Conservation (phyloP, 2,797 vertebrate genomes). For the Clarias fuscus region DNA sequence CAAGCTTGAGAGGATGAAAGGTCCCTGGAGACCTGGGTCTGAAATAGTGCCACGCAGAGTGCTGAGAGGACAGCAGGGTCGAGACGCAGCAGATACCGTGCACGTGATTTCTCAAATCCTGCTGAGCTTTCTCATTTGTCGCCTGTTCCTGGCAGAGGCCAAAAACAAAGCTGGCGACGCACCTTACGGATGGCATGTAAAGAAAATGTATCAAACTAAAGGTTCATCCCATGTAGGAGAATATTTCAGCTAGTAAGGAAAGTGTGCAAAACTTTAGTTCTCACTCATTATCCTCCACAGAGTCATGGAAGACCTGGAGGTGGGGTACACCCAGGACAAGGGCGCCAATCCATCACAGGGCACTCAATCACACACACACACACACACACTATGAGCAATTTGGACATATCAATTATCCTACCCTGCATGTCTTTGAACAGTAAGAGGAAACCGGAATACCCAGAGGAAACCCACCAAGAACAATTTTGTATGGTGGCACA, state of each 20-base stretch:
- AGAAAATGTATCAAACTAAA: background rate
- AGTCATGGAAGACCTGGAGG: too few species aligned
- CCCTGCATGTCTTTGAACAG: too few species aligned
- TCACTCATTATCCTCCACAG: too few species aligned
- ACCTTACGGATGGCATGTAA: constrained; percentile 13
- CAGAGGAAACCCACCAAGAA: too few species aligned
- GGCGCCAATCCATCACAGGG: too few species aligned
- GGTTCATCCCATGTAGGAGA: background rate
- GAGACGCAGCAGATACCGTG: constrained; percentile 44
- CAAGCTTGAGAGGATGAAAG: constrained; percentile 40
- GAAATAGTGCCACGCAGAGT: constrained; percentile 46
- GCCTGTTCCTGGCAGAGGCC: constrained; percentile 39
- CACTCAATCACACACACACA: too few species aligned
- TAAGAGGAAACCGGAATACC: too few species aligned
- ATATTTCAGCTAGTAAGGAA: background rate
- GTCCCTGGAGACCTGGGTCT: constrained; percentile 50
- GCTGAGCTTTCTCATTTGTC: constrained; percentile 54
- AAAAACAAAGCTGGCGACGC: constrained; percentile 43
- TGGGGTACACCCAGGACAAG: too few species aligned
- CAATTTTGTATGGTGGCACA: too few species aligned
- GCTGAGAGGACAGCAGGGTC: constrained; percentile 41
- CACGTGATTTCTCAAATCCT: constrained; percentile 41
- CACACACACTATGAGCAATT: too few species aligned
- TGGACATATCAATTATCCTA: too few species aligned
- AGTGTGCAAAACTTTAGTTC: background rate